Conservation (phyloP, 2,113 vertebrate species). For the Coreoperca whiteheadi region DNA sequence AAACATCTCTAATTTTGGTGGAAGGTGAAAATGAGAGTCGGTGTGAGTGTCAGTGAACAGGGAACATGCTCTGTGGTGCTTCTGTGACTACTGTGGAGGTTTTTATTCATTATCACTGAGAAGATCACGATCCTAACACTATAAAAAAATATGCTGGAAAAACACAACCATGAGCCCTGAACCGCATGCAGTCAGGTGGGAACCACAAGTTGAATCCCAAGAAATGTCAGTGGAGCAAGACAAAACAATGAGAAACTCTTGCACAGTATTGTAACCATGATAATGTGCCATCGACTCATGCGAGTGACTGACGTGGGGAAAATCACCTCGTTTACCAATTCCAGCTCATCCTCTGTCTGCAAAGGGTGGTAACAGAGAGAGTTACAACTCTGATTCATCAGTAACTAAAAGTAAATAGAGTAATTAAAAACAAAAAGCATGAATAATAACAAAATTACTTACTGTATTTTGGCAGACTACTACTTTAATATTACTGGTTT, state of each 20-base stretch:
- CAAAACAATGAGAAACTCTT: slow-evolving; percentile 60
- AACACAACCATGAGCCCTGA: slow-evolving; percentile 67
- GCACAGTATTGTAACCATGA: slow-evolving; percentile 65
- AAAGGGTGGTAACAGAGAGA: slow-evolving; percentile 73
- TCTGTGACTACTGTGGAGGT: not conserved
- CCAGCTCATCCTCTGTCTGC: slow-evolving; percentile 96
- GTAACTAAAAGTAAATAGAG: not conserved
- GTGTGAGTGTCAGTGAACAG: slow-evolving; percentile 56
- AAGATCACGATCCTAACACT: slow-evolving; percentile 26
- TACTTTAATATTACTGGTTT: not conserved
- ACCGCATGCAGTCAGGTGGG: slow-evolving; percentile 71
- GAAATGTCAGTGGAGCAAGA: slow-evolving; percentile 69
- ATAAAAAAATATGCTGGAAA: slow-evolving; percentile 38
- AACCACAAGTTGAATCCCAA: slow-evolving; percentile 56
- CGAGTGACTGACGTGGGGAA: slow-evolving; percentile 64
- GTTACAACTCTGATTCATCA: slow-evolving; percentile 61
- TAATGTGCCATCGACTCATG: slow-evolving; percentile 73
- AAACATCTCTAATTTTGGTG: slow-evolving; percentile 26
- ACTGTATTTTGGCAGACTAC: slow-evolving; percentile 1
- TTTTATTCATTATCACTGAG: slow-evolving; percentile 11
- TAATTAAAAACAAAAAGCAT: slow-evolving; percentile 3
- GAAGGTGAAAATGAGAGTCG: slow-evolving; percentile 63
- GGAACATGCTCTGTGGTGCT: slow-evolving; percentile 65
- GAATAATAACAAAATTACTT: slow-evolving; percentile 15
- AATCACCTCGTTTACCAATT: slow-evolving; percentile 93